Percentiles rank a stretch among this genome's conserved stretches.
phyloP scores from a whole-genome alignment of 2,888 invertebrate species.

The Bruchidius siliquastri region DNA sequence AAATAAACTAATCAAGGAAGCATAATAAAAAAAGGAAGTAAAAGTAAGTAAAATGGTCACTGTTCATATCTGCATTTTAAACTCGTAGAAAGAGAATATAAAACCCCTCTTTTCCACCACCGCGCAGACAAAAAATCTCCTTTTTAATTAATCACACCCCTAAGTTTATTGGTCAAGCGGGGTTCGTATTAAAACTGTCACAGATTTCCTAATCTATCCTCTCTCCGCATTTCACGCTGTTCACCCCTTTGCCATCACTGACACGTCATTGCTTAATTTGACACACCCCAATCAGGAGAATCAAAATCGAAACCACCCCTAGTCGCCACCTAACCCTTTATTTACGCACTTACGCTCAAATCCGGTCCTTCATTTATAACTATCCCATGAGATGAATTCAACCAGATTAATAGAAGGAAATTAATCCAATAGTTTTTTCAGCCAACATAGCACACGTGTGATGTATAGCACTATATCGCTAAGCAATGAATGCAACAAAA shows the following conservation, averaged over 20 bases:
- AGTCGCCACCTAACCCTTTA: neutral
- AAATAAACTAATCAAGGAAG: too few relatives aligned
- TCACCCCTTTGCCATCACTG: constrained; percentile 8
- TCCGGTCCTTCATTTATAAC: neutral
- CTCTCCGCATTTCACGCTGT: neutral
- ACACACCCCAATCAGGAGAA: constrained; percentile 12
- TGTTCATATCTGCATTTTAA: too few relatives aligned
- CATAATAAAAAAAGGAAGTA: too few relatives aligned
- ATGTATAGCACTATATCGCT: too few relatives aligned
- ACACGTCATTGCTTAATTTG: constrained; percentile 17
- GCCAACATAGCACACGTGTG: too few relatives aligned
- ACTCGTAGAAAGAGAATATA: too few relatives aligned
- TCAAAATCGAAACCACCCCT: constrained; percentile 6
- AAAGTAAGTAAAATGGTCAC: too few relatives aligned
- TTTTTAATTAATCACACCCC: neutral
- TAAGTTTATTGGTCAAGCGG: neutral
- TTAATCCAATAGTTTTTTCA: neutral
- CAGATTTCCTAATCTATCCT: neutral
- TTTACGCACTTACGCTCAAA: neutral
- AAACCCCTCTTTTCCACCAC: too few relatives aligned
- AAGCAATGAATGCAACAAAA: too few relatives aligned
- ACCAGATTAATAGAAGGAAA: neutral
- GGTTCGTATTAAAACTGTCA: neutral
- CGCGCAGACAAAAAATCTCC: neutral
- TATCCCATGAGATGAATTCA: neutral